Evolutionary conservation across 2,888 invertebrate genomes (phyloP), one percentile per base, ranked within the genome.

Genomic region (Hemistola chrysoprasaria): DNA sequence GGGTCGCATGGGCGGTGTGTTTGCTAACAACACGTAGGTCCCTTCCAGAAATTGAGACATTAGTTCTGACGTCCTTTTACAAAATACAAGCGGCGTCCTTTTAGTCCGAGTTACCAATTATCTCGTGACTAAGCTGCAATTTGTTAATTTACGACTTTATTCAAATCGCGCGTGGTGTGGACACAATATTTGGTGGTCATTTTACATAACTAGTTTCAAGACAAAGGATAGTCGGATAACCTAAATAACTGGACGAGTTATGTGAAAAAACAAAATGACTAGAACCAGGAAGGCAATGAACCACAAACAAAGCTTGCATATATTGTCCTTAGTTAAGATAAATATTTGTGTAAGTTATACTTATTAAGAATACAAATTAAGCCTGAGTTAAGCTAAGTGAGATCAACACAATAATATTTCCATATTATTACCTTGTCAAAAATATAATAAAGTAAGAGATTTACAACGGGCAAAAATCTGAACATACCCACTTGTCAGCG

Each of bases 21-120:
- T 85, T 80, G 71, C 68, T 65, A 65, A 70, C 66, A 68, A 72
- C 73, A 75, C 60, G 80, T 76, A 79, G 83, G 81, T 81, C 79
- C 48, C 55, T 84, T 85, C 81, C 67, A 65, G 62, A 85, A 87
- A 87, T 87, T 79, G 72, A 88, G 84, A 82, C 67, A 81, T 86
- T 82, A 79, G 77, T 72, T 65, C 56, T 65, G 59, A 22, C 29
- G 11, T 37, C 61, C 60, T 65, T 66, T 49, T 53, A 48, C 10
- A 32, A 44, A 73, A 74, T 68, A 65, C 57, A 60, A 63, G 73
- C 83, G 78, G 80, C 54, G 27, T 43, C 54, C 65, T 82, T 82
- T 78, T 66, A 72, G 72, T 29, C 32, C 29, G 25, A 22, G 8
- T 23, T 10, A 22, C 33, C 68, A 69, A 75, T 78, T 46, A 74